Conservation (phyloP, 64 coral and sea anemone species). For the Dendronephthya gigantea region DNA sequence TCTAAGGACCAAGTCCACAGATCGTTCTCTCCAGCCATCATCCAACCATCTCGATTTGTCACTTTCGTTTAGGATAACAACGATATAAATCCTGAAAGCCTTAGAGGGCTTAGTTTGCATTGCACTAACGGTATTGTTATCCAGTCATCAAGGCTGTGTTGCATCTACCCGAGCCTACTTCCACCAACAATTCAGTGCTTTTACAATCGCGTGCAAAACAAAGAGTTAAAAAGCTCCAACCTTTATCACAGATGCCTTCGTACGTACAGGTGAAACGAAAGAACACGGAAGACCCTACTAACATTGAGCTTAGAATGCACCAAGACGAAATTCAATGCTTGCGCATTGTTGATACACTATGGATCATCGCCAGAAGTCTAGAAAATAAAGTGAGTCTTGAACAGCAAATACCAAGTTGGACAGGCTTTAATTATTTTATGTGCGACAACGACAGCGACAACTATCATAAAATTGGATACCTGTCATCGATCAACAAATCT, state of each 20-base stretch:
- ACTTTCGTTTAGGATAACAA: conserved; percentile 4
- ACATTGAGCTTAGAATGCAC: no score
- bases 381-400: no score
- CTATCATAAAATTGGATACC: no score
- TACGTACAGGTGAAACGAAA: no score
- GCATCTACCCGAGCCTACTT: neutral
- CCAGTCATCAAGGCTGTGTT: neutral
- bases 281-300: no score
- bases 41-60: neutral
- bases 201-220: neutral
- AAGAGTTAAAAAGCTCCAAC: neutral
- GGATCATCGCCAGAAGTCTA: no score
- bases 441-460: no score
- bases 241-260: neutral
- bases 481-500: no score
- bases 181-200: neutral
- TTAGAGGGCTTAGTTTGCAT: neutral
- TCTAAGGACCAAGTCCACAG: neutral
- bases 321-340: no score
- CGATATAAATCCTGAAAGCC: neutral
- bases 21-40: neutral
- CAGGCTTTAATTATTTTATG: no score
- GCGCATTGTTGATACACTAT: no score
- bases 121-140: conserved; percentile 9
- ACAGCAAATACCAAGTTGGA: no score